Evolutionary conservation across 2,888 invertebrate species (phyloP).

Genomic region (Allolobophora icterica): DNA sequence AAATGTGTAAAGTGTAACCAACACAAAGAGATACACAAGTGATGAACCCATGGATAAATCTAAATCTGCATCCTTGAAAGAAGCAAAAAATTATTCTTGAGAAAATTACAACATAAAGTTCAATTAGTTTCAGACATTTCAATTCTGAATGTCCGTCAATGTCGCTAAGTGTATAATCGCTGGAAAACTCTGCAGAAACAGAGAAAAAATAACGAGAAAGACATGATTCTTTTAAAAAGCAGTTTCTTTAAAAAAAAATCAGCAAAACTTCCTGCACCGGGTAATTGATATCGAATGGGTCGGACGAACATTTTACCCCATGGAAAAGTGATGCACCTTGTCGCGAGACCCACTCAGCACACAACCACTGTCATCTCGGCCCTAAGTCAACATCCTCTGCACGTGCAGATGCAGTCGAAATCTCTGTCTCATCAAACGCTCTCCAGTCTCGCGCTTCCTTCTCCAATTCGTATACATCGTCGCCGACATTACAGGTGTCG

Average conservation of each 20-base stretch:
- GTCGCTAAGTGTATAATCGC: neutral
- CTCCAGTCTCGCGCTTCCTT: neutral
- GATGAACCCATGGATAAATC: no score
- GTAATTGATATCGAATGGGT: neutral
- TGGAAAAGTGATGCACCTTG: neutral
- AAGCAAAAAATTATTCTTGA: neutral
- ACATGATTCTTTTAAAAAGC: neutral
- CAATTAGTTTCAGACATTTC: neutral
- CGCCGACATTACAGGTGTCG: neutral
- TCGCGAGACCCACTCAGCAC: neutral
- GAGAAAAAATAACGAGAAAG: neutral
- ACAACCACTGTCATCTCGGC: neutral
- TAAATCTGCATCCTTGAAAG: no score
- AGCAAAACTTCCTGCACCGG: neutral
- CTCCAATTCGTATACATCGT: neutral
- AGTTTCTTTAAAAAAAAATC: neutral
- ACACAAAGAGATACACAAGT: no score
- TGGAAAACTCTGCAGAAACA: neutral
- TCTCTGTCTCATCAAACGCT: neutral
- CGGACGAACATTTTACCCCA: neutral
- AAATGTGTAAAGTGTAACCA: no score
- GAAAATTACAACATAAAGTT: neutral
- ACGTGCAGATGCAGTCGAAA: neutral
- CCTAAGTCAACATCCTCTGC: neutral
- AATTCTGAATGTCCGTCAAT: neutral